These are phyloP conservation scores for Drosophila neonasuta DNA, from an alignment of 2,888 invertebrate species.

Conservation along the genomic window DNA sequence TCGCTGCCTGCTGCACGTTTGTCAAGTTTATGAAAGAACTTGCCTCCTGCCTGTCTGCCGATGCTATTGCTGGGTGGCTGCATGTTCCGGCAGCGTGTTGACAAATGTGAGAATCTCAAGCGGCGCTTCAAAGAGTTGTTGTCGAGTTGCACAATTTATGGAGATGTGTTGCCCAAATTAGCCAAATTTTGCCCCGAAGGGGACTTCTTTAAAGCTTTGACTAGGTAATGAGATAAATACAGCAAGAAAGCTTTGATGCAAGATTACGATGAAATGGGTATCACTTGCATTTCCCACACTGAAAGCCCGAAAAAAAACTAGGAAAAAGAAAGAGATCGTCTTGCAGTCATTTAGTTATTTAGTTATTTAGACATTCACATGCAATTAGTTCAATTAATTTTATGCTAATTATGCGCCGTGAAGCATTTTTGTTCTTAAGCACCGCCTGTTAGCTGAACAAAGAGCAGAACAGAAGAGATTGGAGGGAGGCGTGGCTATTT, in stretches of 20 bases:
- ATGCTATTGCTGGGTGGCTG: neutral
- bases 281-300: conserved; percentile 70
- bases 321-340: neutral
- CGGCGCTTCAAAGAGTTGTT: conserved; percentile 66
- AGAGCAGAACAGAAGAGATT: neutral
- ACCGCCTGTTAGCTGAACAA: conserved; percentile 28
- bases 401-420: conserved; percentile 65
- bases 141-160: conserved; percentile 68
- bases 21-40: conserved; percentile 7
- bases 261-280: conserved; percentile 32
- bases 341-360: conserved; percentile 30
- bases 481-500: conserved; percentile 48
- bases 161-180: conserved; percentile 58
- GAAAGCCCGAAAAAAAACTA: neutral
- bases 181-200: conserved; percentile 60
- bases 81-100: conserved; percentile 42
- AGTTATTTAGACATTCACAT: conserved; percentile 52
- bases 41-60: conserved; percentile 1
- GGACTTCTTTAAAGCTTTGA: neutral
- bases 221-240: conserved; percentile 51
- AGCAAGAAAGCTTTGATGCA: conserved; percentile 47
- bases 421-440: conserved; percentile 52
- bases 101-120: conserved; percentile 71
- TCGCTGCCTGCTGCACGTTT: neutral
- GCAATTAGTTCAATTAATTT: conserved; percentile 73